Base-by-base conservation (phyloP, 2,797 vertebrate species). In the Tiaroga cobitis region DNA sequence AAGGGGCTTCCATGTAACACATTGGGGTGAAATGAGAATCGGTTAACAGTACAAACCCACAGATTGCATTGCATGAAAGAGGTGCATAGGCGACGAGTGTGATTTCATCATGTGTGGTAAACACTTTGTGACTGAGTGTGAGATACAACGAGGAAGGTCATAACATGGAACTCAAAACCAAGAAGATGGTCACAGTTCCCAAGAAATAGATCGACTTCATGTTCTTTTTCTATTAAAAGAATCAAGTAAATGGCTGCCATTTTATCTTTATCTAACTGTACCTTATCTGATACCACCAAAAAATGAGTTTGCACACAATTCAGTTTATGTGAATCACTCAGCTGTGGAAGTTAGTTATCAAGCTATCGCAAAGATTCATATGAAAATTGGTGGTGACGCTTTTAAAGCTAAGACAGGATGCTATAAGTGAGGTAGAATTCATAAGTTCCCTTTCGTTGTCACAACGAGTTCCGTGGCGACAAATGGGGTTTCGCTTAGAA, bases 41-140 rank as follows among this genome's bases (percentile, higher is more conserved):
- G 18, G 63, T 76, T 77, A 54, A 68, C 43, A 75, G 41, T 68
- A 34, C 56, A 74, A 84, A 69, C 74, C 82, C 82, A 67, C 74
- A 84, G 43, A 39, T 75, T 75, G 81, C 43, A 74, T 29, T 75
- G 81, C 59, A 74, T 29, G 41, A 76, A 39, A 75, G 24, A 63
- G 19, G 41, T 26, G 59, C 73, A 68, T 6, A 63, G 6, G 29
- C 11, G 13, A n/a, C 9, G 1, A 34, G 67, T 59, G 32, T 18
- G 32, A 76, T 67, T 67, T 83, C 61, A 68, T 39, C 72, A 77
- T 41, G 46, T 77, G 43, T 37, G 82, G 59, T 65, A 61, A 63
- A 63, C 26, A 49, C 39, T 82, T 83, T 1, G n/a, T 1, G 29
- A 77, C 18, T 34, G 19, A 51, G 41, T 80, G 63, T 8, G 39